A percentile compares a stretch with the other conserved stretches of the same genome.
Conservation (phyloP, 92 coral and sea anemone genomes). For the Anthopleura xanthogrammica region DNA sequence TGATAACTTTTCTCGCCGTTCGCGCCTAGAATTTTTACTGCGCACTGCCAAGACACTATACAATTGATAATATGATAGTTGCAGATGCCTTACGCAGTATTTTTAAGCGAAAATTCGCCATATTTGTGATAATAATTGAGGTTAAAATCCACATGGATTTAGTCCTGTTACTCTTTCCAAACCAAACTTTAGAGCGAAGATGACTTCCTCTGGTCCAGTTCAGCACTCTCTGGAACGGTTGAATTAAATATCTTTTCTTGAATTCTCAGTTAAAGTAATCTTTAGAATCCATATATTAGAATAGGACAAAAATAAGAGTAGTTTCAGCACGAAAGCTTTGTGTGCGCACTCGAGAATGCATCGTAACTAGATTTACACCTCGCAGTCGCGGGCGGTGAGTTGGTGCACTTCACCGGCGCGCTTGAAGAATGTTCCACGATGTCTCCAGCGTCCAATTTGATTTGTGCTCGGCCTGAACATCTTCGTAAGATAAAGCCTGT, state of each 20-base stretch:
- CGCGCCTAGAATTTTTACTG: slow-evolving; percentile 9
- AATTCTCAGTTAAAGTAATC: background rate
- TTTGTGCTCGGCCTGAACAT: background rate
- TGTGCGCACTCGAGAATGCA: slow-evolving; percentile 28
- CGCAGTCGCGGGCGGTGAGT: slow-evolving; percentile 32
- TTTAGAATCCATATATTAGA: background rate
- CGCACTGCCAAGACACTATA: slow-evolving; percentile 21
- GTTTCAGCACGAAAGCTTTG: slow-evolving; percentile 19
- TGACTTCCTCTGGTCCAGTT: slow-evolving; percentile 19
- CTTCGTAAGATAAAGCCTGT: background rate
- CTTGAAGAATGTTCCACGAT: slow-evolving; percentile 4
- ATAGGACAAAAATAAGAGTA: background rate
- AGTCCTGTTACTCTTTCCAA: background rate
- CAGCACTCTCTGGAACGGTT: slow-evolving; percentile 27
- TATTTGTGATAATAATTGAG: background rate
- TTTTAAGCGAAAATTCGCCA: slow-evolving; percentile 24
- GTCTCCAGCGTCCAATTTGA: background rate
- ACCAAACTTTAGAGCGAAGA: slow-evolving; percentile 11
- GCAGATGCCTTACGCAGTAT: slow-evolving; percentile 35
- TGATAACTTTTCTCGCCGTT: slow-evolving; percentile 7
- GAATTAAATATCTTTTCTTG: background rate
- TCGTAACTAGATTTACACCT: slow-evolving; percentile 37
- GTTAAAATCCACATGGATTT: slow-evolving; percentile 27
- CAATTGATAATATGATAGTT: background rate
- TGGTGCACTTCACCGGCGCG: slow-evolving; percentile 30